phyloP scores from a whole-genome alignment of 2,113 vertebrate species.

The Pachyramphus minor region DNA sequence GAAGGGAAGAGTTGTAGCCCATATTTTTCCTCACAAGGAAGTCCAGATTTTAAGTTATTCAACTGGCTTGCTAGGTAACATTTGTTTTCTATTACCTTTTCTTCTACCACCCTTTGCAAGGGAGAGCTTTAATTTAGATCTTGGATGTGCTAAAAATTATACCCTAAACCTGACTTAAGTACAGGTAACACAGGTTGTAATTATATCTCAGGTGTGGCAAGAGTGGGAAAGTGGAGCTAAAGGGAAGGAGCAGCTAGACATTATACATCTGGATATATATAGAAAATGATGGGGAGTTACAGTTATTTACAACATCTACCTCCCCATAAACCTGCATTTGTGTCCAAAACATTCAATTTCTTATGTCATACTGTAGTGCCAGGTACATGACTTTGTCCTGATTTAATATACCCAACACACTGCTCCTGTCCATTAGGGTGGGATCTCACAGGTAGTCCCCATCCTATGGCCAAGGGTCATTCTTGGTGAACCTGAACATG shows the following conservation, averaged over 20 bases:
- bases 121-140: not conserved
- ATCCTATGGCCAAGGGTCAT: not conserved
- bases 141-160: conserved; percentile 33
- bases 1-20: not conserved
- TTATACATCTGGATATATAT: not conserved
- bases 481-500: not conserved
- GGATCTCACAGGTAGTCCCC: accelerated
- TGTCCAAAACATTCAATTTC: not conserved
- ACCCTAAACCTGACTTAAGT: not conserved
- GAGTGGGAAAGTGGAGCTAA: not conserved
- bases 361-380: not conserved
- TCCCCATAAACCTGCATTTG: not conserved
- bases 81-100: not conserved
- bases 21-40: not conserved
- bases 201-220: not conserved
- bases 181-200: not conserved
- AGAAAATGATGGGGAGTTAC: not conserved
- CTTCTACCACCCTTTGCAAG: not conserved
- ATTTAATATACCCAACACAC: not conserved
- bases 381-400: not conserved
- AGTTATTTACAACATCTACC: not conserved
- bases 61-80: not conserved
- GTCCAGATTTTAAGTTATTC: conserved; percentile 20
- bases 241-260: not conserved
- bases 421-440: not conserved